phyloP scores from a whole-genome alignment of 2,113 vertebrate species.

The Gadus chalcogrammus region DNA sequence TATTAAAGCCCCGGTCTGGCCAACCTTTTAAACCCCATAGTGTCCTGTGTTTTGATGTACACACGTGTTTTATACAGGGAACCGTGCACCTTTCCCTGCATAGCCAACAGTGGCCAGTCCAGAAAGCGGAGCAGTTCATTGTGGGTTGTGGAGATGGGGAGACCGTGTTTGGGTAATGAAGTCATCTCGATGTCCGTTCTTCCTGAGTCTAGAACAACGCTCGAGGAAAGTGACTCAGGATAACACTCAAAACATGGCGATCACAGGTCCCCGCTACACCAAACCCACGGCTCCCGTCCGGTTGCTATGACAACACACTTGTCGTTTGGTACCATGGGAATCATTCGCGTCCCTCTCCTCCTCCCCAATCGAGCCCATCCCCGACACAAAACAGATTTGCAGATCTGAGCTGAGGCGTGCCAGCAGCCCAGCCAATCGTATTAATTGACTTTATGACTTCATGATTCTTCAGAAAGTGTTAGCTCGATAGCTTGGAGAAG shows the following conservation, averaged over 20 bases:
- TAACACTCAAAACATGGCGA: conserved; percentile 41
- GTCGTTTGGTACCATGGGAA: conserved; percentile 62
- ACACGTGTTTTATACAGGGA: too few species aligned
- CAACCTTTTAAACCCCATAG: background rate
- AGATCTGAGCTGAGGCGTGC: conserved; percentile 25
- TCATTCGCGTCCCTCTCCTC: conserved; percentile 13
- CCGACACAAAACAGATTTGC: background rate
- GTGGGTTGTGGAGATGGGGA: too few species aligned
- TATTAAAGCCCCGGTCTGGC: background rate
- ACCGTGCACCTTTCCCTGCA: too few species aligned
- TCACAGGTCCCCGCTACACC: conserved; percentile 32
- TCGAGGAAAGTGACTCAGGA: conserved; percentile 35
- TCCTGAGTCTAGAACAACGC: conserved; percentile 14
- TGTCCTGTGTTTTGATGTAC: background rate
- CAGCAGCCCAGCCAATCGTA: background rate
- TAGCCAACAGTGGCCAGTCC: too few species aligned
- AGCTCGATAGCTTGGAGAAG: too few species aligned
- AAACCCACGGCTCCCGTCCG: conserved; percentile 28
- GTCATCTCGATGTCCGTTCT: conserved; percentile 12
- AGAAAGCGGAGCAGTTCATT: too few species aligned
- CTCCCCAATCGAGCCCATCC: background rate
- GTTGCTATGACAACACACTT: conserved; percentile 64
- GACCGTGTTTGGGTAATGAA: too few species aligned
- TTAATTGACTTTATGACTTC: background rate
- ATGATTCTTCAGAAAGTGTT: too few species aligned